phyloP scores from a whole-genome alignment of 2,888 invertebrate genomes.

The Papilio demoleus region DNA sequence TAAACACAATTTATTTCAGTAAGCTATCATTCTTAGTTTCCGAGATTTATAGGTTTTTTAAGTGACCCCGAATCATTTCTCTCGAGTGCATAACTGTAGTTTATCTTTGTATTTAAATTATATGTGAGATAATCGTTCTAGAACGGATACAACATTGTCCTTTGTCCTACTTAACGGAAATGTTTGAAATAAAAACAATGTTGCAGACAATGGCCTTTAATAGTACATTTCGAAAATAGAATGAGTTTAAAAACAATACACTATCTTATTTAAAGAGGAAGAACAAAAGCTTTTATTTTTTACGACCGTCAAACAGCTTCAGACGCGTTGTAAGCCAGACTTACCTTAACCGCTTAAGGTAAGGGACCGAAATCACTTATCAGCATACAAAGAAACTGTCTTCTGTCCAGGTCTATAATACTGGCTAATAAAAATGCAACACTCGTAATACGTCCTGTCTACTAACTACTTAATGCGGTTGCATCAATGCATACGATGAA shows the following conservation, averaged over 20 bases:
- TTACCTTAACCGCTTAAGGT: conserved; percentile 27
- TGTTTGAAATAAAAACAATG: not conserved
- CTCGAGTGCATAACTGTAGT: too few relatives aligned
- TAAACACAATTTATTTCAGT: too few relatives aligned
- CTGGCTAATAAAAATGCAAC: conserved; percentile 74
- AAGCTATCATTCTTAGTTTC: too few relatives aligned
- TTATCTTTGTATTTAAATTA: too few relatives aligned
- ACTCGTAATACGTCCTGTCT: conserved; percentile 67
- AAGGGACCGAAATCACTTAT: conserved; percentile 40
- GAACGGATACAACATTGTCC: not conserved
- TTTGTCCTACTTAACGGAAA: conserved; percentile 1
- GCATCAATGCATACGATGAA: conserved; percentile 71
- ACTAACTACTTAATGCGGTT: conserved; percentile 67
- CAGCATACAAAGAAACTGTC: conserved; percentile 44
- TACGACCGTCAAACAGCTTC: conserved; percentile 28
- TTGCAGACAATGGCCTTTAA: conserved; percentile 6
- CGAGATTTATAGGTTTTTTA: too few relatives aligned
- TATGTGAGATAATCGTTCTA: not conserved
- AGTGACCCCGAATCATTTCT: too few relatives aligned
- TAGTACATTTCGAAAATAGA: conserved; percentile 9
- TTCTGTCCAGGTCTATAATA: conserved; percentile 57
- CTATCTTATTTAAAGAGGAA: conserved; percentile 18
- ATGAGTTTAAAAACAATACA: conserved; percentile 21
- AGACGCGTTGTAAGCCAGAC: conserved; percentile 1
- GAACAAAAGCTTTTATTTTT: conserved; percentile 27